Conservation (phyloP, 2,888 invertebrate species). For the Harpalus rufipes region DNA sequence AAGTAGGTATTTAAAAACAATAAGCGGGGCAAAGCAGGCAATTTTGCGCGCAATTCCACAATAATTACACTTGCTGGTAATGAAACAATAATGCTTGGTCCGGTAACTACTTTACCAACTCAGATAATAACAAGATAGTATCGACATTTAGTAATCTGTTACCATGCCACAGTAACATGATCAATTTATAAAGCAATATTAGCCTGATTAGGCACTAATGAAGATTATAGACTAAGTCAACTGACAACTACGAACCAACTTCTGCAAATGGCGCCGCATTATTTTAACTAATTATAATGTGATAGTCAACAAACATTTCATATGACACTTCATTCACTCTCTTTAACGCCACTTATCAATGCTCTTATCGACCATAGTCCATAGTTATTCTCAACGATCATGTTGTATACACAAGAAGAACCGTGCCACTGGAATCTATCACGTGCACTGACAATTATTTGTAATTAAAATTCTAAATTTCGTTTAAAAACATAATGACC, state of each 20-base stretch:
- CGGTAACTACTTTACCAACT: conserved; percentile 46
- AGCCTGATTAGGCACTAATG: conserved; percentile 25
- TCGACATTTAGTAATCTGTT: conserved; percentile 53
- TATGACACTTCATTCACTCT: neutral
- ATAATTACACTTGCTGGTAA: conserved; percentile 31
- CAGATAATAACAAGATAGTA: conserved; percentile 53
- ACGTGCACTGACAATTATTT: too few species aligned
- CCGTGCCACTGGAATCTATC: too few species aligned
- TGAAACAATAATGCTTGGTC: conserved; percentile 47
- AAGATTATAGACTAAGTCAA: conserved; percentile 32
- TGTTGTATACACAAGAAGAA: too few species aligned
- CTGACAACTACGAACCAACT: conserved; percentile 12
- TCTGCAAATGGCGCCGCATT: conserved; percentile 19
- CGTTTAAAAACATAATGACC: too few species aligned
- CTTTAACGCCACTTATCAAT: neutral
- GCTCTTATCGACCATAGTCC: neutral
- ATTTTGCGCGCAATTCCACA: conserved; percentile 12
- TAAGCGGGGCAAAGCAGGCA: neutral
- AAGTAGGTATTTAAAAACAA: neutral
- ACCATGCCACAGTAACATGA: conserved; percentile 38
- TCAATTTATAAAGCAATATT: conserved; percentile 58
- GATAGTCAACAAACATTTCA: neutral
- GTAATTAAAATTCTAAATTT: too few species aligned
- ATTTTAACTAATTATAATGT: conserved; percentile 21
- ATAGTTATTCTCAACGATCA: too few species aligned